phyloP scores from a whole-genome alignment of 2,888 invertebrate genomes.

The Lutraria lutraria region DNA sequence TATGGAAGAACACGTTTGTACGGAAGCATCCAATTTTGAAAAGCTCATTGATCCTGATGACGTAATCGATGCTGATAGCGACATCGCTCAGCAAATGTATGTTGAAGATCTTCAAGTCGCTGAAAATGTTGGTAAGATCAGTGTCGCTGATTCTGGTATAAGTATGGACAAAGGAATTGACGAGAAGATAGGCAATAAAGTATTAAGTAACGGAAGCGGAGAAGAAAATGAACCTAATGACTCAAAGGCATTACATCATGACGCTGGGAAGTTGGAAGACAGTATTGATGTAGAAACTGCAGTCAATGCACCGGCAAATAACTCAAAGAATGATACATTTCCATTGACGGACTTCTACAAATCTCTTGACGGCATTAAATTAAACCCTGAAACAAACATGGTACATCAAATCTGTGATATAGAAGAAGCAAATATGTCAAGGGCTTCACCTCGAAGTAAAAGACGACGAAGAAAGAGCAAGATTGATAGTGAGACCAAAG shows the following conservation, averaged over 20 bases:
- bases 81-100: background rate
- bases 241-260: background rate
- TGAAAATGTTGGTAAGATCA: slow-evolving; percentile 52
- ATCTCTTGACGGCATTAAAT: slow-evolving; percentile 10
- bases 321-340: background rate
- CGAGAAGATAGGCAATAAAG: slow-evolving; percentile 34
- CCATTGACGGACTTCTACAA: slow-evolving; percentile 22
- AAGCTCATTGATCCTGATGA: slow-evolving; percentile 41
- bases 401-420: background rate
- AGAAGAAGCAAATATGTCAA: background rate
- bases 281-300: background rate
- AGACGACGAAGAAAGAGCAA: background rate
- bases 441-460: background rate
- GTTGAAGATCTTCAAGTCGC: slow-evolving; percentile 7
- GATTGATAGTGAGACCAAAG: background rate
- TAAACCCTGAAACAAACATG: background rate
- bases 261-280: background rate
- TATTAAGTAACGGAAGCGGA: slow-evolving; percentile 18
- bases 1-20: background rate
- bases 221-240: slow-evolving; percentile 25
- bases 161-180: slow-evolving; percentile 47
- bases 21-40: slow-evolving; percentile 1
- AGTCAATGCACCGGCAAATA: background rate
- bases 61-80: background rate
- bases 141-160: slow-evolving; percentile 65